Evolutionary conservation across 2,113 vertebrate genomes (phyloP).

Genomic region (Dicrurus megarhynchus): DNA sequence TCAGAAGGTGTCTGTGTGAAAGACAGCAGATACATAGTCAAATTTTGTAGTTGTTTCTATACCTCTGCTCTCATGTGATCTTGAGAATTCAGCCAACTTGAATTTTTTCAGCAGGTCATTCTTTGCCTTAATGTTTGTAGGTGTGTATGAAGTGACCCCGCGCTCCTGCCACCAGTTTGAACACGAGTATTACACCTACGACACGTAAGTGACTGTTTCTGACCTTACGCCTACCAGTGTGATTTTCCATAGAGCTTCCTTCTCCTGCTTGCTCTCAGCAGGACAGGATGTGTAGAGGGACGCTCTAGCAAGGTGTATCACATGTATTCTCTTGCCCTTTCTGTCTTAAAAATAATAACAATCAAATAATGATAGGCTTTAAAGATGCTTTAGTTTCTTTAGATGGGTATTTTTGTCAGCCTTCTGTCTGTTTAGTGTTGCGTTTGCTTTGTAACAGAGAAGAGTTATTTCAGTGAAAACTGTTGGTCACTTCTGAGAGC

Average conservation of each 20-base stretch:
- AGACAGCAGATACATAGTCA: not conserved
- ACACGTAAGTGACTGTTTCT: constrained; percentile 82
- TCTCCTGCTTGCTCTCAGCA: not conserved
- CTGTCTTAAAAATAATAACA: not conserved
- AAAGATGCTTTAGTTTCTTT: not conserved
- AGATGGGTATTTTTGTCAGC: not conserved
- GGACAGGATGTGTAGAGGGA: not conserved
- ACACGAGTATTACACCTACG: constrained; percentile 94
- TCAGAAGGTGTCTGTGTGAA: not conserved
- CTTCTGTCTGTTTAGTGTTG: not conserved
- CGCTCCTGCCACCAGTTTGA: constrained; percentile 98
- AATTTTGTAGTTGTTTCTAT: not conserved
- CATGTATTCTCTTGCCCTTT: not conserved
- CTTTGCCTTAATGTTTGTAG: constrained; percentile 66
- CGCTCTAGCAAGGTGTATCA: not conserved
- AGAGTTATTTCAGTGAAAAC: not conserved
- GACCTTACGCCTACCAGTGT: not conserved
- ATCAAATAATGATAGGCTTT: not conserved
- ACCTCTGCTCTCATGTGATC: not conserved
- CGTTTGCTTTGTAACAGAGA: not conserved
- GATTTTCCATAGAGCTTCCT: not conserved
- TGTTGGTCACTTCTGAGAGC: not conserved
- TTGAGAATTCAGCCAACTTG: not conserved
- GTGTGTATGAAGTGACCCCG: constrained; percentile 97
- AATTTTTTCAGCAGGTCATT: not conserved